phyloP scores from a whole-genome alignment of 1,140 invertebrate genomes.

The Trachelipus rathkii region DNA sequence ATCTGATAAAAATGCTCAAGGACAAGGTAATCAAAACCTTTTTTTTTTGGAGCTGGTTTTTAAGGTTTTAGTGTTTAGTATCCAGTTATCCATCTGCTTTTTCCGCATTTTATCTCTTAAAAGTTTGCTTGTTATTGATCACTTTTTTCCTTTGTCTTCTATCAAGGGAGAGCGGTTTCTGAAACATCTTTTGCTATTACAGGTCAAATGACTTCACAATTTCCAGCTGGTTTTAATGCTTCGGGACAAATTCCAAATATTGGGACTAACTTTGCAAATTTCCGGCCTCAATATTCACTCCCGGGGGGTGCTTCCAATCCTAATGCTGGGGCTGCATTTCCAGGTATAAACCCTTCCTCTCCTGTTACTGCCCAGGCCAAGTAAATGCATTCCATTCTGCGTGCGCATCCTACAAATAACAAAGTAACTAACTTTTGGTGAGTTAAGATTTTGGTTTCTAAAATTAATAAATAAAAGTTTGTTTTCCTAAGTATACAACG shows the following conservation, averaged over 20 bases:
- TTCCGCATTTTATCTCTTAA: not conserved
- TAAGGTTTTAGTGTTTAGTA: not conserved
- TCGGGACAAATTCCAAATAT: conserved; percentile 62
- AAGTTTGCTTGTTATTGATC: not conserved
- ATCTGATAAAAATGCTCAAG: conserved; percentile 38
- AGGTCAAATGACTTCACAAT: conserved; percentile 60
- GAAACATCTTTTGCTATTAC: conserved; percentile 56
- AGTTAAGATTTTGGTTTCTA: too few species aligned
- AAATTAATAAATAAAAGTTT: too few species aligned
- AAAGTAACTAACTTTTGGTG: too few species aligned
- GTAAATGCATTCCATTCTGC: not conserved
- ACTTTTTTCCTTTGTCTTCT: conserved; percentile 26
- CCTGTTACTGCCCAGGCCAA: not conserved
- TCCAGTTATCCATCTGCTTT: not conserved
- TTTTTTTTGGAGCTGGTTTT: not conserved
- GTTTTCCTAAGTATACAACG: too few species aligned
- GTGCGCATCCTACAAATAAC: too few species aligned
- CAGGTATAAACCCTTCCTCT: conserved; percentile 29
- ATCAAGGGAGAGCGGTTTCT: conserved; percentile 32
- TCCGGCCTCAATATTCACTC: conserved; percentile 84
- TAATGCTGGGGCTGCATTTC: conserved; percentile 37
- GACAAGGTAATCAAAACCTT: conserved; percentile 22
- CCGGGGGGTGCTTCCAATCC: conserved; percentile 52
- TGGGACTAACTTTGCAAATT: conserved; percentile 76
- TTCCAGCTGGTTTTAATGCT: conserved; percentile 70